Conservation (phyloP, 2,888 invertebrate genomes). For the Agelastica alni region DNA sequence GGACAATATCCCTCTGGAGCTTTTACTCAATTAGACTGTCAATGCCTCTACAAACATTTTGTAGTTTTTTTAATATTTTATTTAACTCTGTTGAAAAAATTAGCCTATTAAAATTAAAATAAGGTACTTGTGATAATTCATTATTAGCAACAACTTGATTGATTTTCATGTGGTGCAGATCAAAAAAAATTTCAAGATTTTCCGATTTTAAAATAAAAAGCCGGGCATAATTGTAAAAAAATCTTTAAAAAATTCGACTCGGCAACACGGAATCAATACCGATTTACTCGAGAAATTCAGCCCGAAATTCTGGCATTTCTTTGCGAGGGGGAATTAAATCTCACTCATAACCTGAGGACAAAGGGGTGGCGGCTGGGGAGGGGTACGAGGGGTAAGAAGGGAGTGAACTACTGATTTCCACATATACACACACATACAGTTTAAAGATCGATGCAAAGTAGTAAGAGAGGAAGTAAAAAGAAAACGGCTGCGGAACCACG, state of each 20-base stretch:
- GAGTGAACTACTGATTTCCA: conserved; percentile 41
- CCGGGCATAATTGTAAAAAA: neutral
- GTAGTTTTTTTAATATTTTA: too few species aligned
- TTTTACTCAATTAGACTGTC: too few species aligned
- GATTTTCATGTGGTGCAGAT: too few species aligned
- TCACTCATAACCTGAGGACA: conserved; percentile 35
- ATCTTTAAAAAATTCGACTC: conserved; percentile 11
- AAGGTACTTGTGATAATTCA: too few species aligned
- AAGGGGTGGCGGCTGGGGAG: conserved; percentile 29
- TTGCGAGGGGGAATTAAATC: conserved; percentile 31
- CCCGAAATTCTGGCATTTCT: conserved; percentile 28
- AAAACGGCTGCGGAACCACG: conserved; percentile 50
- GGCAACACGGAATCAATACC: conserved; percentile 22
- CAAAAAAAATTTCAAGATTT: too few species aligned
- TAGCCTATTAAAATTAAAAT: too few species aligned
- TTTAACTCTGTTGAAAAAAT: too few species aligned
- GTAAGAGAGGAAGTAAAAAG: conserved; percentile 42
- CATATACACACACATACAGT: conserved; percentile 46
- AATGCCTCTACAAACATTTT: too few species aligned
- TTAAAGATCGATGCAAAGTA: conserved; percentile 60
- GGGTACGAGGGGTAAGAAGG: conserved; percentile 37
- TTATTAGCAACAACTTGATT: too few species aligned
- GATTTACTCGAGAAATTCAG: conserved; percentile 27
- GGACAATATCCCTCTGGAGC: too few species aligned
- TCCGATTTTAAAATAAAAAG: too few species aligned